Conservation (phyloP, 2,888 invertebrate species). For the Drosophila acutilabella region DNA sequence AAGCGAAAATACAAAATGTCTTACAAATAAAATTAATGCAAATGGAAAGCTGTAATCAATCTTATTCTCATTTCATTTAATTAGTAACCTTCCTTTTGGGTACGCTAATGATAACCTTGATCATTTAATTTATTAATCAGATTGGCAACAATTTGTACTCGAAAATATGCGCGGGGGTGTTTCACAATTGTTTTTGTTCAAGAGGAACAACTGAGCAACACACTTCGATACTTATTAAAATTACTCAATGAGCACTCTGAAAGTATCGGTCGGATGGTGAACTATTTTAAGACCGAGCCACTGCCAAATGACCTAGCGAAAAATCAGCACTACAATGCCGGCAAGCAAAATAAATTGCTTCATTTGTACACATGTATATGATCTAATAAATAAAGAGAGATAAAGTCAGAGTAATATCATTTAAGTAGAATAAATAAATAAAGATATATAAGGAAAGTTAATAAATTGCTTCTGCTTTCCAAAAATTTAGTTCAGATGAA, state of each 20-base stretch:
- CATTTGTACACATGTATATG: neutral
- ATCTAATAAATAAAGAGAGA: too few species aligned
- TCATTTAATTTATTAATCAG: neutral
- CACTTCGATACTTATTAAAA: neutral
- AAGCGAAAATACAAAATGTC: constrained; percentile 36
- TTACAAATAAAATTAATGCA: constrained; percentile 15
- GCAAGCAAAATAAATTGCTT: neutral
- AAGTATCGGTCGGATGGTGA: neutral
- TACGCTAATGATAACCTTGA: neutral
- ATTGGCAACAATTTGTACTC: neutral
- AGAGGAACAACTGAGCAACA: neutral
- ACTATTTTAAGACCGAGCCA: neutral
- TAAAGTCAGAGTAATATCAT: too few species aligned
- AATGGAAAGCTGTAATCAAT: constrained; percentile 12
- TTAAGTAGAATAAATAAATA: too few species aligned
- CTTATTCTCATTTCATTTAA: neutral
- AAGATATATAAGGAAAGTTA: too few species aligned
- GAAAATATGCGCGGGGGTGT: neutral
- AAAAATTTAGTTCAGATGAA: too few species aligned
- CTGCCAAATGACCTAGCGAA: neutral
- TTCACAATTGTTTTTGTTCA: neutral
- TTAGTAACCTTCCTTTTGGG: neutral
- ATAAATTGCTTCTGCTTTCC: too few species aligned
- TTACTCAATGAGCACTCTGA: neutral
- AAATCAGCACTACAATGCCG: neutral